Evolutionary conservation across 2,888 invertebrate species (phyloP).

Genomic region (Capitulum mitella): DNA sequence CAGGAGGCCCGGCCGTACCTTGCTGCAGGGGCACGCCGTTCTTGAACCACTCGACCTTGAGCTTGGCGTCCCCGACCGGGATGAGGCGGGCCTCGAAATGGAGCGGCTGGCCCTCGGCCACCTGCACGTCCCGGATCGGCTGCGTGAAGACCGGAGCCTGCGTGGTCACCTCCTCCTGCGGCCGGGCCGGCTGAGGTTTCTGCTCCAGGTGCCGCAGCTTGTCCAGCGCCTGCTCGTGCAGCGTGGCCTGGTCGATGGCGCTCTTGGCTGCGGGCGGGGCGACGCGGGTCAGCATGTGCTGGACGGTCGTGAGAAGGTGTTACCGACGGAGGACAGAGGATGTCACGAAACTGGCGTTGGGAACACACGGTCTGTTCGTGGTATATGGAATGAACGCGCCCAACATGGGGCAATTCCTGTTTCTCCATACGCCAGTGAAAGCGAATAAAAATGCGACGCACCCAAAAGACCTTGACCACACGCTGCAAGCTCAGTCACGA

Average conservation of each 20-base stretch:
- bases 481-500: no score
- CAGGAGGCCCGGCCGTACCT: no score
- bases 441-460: no score
- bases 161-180: conserved; percentile 50
- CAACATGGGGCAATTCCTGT: no score
- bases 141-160: conserved; percentile 89
- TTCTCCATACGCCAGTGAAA: no score
- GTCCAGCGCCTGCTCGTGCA: conserved; percentile 78
- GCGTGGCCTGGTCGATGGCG: conserved; percentile 73
- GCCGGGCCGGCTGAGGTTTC: conserved; percentile 47
- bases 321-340: no score
- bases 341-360: no score
- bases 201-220: conserved; percentile 74
- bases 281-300: conserved; percentile 60
- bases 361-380: no score
- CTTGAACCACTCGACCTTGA: conserved; percentile 88
- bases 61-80: conserved; percentile 84
- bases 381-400: no score
- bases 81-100: conserved; percentile 90
- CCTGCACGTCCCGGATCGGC: conserved; percentile 76
- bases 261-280: conserved; percentile 53
- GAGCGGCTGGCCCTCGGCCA: conserved; percentile 83
- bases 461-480: no score
- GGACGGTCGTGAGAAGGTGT: no score
- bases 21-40: conserved; percentile 77